Evolutionary conservation across 2,888 invertebrate genomes (phyloP).

Genomic region (Cheiracanthium punctorium): DNA sequence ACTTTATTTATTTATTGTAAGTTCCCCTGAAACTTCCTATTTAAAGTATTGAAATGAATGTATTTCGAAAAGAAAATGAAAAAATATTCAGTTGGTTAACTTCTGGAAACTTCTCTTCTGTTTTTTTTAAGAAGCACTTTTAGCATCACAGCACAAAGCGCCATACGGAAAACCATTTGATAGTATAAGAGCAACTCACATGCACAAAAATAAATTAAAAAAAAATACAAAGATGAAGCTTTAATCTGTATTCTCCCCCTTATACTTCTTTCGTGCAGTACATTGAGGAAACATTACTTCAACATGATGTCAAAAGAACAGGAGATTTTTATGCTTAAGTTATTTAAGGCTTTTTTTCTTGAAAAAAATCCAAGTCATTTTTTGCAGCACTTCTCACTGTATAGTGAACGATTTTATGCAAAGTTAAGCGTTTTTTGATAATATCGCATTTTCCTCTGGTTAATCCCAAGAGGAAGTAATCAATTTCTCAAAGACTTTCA

Average conservation of each 20-base stretch:
- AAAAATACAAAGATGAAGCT: neutral
- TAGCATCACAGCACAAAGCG: too few species aligned
- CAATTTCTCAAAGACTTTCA: constrained; percentile 38
- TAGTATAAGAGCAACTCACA: neutral
- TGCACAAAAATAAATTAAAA: neutral
- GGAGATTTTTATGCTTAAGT: neutral
- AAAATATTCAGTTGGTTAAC: too few species aligned
- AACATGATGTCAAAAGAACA: neutral
- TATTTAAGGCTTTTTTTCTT: neutral
- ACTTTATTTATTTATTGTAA: too few species aligned
- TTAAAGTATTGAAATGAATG: too few species aligned
- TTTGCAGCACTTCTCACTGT: neutral
- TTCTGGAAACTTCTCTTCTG: too few species aligned
- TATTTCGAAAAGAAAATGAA: too few species aligned
- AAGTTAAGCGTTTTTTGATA: constrained; percentile 64
- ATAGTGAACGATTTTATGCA: constrained; percentile 54
- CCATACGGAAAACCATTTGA: neutral
- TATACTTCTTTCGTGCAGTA: neutral
- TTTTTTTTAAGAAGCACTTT: too few species aligned
- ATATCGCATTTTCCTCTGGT: constrained; percentile 25
- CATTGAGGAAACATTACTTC: neutral
- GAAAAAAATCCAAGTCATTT: constrained; percentile 8
- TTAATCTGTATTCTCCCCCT: neutral
- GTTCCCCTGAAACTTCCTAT: too few species aligned
- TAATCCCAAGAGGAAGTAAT: constrained; percentile 44